These are phyloP conservation scores for Manacus vitellinus DNA, from an alignment of 2,113 vertebrate species.

Conservation along the genomic window DNA sequence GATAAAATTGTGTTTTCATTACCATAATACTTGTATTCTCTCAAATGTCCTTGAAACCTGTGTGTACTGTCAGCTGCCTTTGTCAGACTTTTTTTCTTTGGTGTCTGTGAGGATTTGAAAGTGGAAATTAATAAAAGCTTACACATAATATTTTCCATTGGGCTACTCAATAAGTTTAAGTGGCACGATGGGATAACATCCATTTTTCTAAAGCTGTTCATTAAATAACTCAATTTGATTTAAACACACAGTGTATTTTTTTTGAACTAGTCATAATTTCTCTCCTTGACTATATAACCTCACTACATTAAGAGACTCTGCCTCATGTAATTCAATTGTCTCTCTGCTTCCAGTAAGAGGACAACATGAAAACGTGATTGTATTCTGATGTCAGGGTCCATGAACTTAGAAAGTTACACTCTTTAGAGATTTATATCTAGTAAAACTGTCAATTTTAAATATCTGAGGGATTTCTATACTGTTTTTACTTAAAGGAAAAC, in stretches of 20 bases:
- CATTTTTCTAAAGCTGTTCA: conserved; percentile 50
- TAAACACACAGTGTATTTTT: conserved; percentile 37
- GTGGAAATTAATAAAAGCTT: conserved; percentile 71
- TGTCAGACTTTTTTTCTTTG: conserved; percentile 7
- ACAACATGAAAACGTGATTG: neutral
- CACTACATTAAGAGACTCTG: neutral
- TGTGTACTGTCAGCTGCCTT: neutral
- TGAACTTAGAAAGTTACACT: neutral
- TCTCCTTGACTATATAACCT: conserved; percentile 52
- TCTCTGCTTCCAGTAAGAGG: neutral
- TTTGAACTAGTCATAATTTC: conserved; percentile 22
- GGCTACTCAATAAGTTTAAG: conserved; percentile 57
- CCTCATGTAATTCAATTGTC: conserved; percentile 42
- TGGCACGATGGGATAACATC: neutral
- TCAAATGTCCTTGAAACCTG: conserved; percentile 50
- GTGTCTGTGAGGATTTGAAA: conserved; percentile 51
- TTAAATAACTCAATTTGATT: conserved; percentile 69
- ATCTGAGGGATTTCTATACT: neutral
- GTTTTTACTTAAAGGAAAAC: neutral
- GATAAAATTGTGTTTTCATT: neutral
- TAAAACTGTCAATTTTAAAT: neutral
- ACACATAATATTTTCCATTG: conserved; percentile 42
- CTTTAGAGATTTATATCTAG: neutral
- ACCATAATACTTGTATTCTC: conserved; percentile 1
- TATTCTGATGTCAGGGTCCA: neutral